Evolutionary conservation across 2,797 vertebrate species (phyloP).

Genomic region (Pteropus rufus): DNA sequence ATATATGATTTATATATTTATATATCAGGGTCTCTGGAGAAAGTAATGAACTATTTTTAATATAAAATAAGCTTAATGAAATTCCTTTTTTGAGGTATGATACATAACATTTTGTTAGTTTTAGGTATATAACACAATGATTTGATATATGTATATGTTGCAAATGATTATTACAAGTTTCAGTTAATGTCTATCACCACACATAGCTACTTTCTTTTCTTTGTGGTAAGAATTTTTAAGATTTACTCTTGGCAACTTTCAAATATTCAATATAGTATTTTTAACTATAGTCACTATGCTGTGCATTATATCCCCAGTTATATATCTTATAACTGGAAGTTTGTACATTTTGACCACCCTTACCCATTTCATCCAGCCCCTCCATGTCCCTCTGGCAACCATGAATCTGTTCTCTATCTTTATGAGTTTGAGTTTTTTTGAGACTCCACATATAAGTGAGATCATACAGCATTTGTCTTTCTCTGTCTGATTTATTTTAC

Average conservation of each 20-base stretch:
- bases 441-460: neutral
- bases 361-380: neutral
- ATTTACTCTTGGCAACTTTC: neutral
- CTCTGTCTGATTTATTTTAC: neutral
- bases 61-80: neutral
- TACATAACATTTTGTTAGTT: neutral
- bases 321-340: neutral
- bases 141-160: neutral
- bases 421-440: neutral
- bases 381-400: neutral
- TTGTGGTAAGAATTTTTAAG: neutral
- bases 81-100: neutral
- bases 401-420: neutral
- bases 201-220: neutral
- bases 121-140: neutral
- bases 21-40: neutral
- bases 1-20: neutral
- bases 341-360: neutral
- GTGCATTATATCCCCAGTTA: neutral
- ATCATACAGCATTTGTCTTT: neutral
- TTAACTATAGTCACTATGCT: neutral
- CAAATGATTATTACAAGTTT: neutral
- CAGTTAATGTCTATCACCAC: neutral
- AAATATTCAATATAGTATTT: neutral
- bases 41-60: slow-evolving; percentile 4